These are phyloP conservation scores for Drosophila tani DNA, from an alignment of 1,140 invertebrate genomes.

Conservation along the genomic window DNA sequence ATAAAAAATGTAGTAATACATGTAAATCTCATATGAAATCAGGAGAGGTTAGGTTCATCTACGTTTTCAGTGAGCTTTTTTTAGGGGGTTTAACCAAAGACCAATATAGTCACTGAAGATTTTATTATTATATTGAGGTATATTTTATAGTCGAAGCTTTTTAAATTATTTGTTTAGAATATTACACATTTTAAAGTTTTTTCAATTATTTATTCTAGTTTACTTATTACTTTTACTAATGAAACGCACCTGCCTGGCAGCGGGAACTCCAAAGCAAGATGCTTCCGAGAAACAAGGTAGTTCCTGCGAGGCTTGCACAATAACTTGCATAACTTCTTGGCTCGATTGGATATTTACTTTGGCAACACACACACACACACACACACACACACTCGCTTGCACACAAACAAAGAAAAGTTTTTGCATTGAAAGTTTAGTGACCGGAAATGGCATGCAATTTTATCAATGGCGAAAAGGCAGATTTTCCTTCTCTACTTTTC, in stretches of 20 bases:
- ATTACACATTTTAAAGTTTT: too few species aligned
- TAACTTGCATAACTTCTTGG: slow-evolving; percentile 65
- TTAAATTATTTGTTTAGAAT: too few species aligned
- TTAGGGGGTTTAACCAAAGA: too few species aligned
- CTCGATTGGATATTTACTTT: slow-evolving; percentile 53
- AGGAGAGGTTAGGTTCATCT: too few species aligned
- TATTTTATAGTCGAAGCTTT: too few species aligned
- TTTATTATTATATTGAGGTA: too few species aligned
- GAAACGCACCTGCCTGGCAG: slow-evolving; percentile 10
- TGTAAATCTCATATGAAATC: too few species aligned
- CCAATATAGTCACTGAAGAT: too few species aligned
- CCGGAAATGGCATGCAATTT: slow-evolving; percentile 80
- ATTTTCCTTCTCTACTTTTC: slow-evolving; percentile 10
- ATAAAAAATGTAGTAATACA: too few species aligned
- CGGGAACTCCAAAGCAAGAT: background rate
- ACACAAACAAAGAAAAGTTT: slow-evolving; percentile 46
- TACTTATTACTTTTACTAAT: background rate
- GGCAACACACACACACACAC: slow-evolving; percentile 28
- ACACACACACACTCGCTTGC: background rate
- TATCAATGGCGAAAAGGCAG: slow-evolving; percentile 58
- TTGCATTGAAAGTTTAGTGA: slow-evolving; percentile 74
- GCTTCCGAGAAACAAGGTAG: background rate
- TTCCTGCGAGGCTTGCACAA: slow-evolving; percentile 19
- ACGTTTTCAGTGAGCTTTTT: too few species aligned
- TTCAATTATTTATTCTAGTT: background rate